These are phyloP conservation scores for Fistularia tabacaria DNA, from an alignment of 2,797 vertebrate species.

Conservation along the genomic window DNA sequence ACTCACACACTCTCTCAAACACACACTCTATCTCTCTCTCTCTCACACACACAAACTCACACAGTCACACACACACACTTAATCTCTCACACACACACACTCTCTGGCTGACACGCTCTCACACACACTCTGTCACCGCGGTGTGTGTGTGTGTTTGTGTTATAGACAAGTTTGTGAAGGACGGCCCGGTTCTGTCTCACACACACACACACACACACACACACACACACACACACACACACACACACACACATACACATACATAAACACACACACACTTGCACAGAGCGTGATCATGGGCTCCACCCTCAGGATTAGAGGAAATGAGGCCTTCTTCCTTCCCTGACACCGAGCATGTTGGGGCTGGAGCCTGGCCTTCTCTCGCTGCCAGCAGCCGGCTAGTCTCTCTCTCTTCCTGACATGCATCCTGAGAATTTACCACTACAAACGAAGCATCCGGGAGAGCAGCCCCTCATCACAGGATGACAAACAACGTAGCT, in stretches of 20 bases:
- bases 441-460: conserved; percentile 45
- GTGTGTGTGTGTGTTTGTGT: too few relatives aligned
- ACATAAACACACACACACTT: conserved; percentile 22
- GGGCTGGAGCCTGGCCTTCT: conserved; percentile 21
- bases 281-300: conserved; percentile 31
- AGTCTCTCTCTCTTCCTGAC: conserved; percentile 25
- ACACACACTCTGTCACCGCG: too few relatives aligned
- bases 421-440: conserved; percentile 42
- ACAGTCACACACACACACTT: too few relatives aligned
- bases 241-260: conserved; percentile 4
- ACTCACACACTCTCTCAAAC: too few relatives aligned
- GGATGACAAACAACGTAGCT: conserved; percentile 36
- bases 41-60: too few relatives aligned
- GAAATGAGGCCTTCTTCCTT: conserved; percentile 70
- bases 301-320: conserved; percentile 71
- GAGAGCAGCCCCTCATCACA: conserved; percentile 40
- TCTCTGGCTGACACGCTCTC: too few relatives aligned
- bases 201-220: too few relatives aligned
- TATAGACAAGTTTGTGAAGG: too few relatives aligned
- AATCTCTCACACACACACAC: too few relatives aligned
- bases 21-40: too few relatives aligned
- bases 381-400: conserved; percentile 36
- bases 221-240: too few relatives aligned
- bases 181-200: too few relatives aligned
- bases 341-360: conserved; percentile 51